Conservation (phyloP, 2,888 invertebrate genomes). For the Ptilodon capucinus region DNA sequence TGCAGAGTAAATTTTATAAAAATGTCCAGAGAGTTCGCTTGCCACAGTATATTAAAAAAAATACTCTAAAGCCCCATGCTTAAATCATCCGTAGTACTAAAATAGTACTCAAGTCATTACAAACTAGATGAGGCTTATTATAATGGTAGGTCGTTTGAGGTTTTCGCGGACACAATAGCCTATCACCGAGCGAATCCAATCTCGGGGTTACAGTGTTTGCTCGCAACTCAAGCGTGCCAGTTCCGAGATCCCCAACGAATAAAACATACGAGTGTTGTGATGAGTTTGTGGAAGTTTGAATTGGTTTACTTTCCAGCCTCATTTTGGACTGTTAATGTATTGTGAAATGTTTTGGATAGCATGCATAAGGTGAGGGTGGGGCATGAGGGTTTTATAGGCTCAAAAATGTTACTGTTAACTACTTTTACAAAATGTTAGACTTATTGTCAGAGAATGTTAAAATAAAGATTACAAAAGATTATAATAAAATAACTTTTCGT, state of each 20-base stretch:
- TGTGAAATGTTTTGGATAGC: not conserved
- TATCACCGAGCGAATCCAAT: not conserved
- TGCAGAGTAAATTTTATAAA: too few relatives aligned
- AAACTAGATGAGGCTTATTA: slow-evolving; percentile 16
- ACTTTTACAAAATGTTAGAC: too few relatives aligned
- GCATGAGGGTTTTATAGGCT: too few relatives aligned
- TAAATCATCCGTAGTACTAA: not conserved
- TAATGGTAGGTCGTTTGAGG: slow-evolving; percentile 13
- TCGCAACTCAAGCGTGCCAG: slow-evolving; percentile 15
- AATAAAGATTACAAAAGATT: too few relatives aligned
- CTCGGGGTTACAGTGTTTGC: not conserved
- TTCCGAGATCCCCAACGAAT: slow-evolving; percentile 7
- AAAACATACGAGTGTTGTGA: slow-evolving; percentile 26
- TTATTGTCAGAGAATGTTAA: too few relatives aligned
- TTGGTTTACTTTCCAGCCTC: slow-evolving; percentile 17
- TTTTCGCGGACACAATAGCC: slow-evolving; percentile 7
- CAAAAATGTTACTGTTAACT: too few relatives aligned
- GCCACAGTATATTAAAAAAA: too few relatives aligned
- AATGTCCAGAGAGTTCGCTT: too few relatives aligned
- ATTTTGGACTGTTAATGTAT: not conserved
- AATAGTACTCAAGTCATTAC: slow-evolving; percentile 4
- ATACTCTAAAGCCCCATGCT: too few relatives aligned
- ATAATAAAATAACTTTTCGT: too few relatives aligned
- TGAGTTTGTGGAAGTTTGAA: slow-evolving; percentile 25
- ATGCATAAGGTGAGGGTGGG: not conserved